Conservation (phyloP, 2,888 invertebrate species). For the Acrobasis repandana region DNA sequence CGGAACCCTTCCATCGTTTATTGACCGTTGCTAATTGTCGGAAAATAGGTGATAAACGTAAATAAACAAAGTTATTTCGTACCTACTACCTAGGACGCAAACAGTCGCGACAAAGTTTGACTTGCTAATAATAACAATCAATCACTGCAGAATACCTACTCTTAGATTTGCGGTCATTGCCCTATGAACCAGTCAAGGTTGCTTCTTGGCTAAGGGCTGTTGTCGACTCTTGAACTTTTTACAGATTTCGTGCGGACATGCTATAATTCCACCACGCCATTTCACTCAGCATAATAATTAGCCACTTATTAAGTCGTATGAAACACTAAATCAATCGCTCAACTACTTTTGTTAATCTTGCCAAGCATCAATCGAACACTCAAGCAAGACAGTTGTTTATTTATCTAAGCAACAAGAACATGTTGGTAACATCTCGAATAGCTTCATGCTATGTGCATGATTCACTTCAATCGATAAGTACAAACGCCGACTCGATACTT, state of each 20-base stretch:
- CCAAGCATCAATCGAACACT: slow-evolving; percentile 4
- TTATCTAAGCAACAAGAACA: slow-evolving; percentile 45
- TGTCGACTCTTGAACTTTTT: slow-evolving; percentile 42
- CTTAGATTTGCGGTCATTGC: slow-evolving; percentile 57
- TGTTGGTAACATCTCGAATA: slow-evolving; percentile 47
- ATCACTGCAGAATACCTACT: slow-evolving; percentile 24
- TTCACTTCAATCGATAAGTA: slow-evolving; percentile 46
- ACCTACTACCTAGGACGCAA: slow-evolving; percentile 10
- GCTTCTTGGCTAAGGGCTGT: slow-evolving; percentile 48
- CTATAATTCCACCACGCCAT: slow-evolving; percentile 31
- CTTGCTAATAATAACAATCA: not conserved
- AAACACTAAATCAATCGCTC: slow-evolving; percentile 52
- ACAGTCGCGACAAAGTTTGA: slow-evolving; percentile 5
- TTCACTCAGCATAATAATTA: slow-evolving; percentile 36
- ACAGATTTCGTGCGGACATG: slow-evolving; percentile 45
- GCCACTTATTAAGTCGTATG: slow-evolving; percentile 36
- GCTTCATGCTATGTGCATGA: slow-evolving; percentile 48
- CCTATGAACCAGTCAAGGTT: slow-evolving; percentile 70
- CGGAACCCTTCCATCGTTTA: slow-evolving; percentile 51
- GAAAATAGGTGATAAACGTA: slow-evolving; percentile 44
- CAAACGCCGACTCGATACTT: slow-evolving; percentile 36
- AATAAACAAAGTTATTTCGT: slow-evolving; percentile 45
- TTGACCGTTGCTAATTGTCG: slow-evolving; percentile 47
- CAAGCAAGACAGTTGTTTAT: slow-evolving; percentile 53
- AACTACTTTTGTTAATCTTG: slow-evolving; percentile 24